Conservation (phyloP, 1,140 invertebrate species). For the Leptopilina clavipes region DNA sequence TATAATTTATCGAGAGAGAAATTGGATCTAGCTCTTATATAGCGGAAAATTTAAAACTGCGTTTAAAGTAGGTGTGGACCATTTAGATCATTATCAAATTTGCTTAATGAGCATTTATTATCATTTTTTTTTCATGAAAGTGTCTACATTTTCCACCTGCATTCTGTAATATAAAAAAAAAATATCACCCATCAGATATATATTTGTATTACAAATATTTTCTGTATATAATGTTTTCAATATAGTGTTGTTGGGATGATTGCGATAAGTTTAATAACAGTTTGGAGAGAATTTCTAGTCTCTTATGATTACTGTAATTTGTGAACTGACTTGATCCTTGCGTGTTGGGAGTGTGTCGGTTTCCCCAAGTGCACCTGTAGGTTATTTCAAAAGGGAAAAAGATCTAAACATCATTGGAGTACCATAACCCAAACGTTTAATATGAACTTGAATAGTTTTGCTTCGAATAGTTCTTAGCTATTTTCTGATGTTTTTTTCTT, state of each 20-base stretch:
- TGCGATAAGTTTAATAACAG: constrained; percentile 55
- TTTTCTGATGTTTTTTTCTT: no score
- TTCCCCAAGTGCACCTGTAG: constrained; percentile 9
- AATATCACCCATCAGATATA: not conserved
- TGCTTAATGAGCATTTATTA: constrained; percentile 13
- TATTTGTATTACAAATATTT: constrained; percentile 28
- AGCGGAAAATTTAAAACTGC: not conserved
- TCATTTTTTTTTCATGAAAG: no score
- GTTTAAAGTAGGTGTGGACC: constrained; percentile 4
- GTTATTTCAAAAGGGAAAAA: not conserved
- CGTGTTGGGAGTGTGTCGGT: constrained; percentile 1
- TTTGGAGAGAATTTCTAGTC: constrained; percentile 44
- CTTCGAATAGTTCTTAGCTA: constrained; percentile 57
- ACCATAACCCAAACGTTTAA: constrained; percentile 17
- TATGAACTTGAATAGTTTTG: constrained; percentile 50
- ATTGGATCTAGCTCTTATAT: not conserved
- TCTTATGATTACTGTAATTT: constrained; percentile 52
- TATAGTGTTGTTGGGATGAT: constrained; percentile 39
- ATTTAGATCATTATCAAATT: constrained; percentile 15
- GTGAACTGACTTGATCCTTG: constrained; percentile 41
- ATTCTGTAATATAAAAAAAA: no score
- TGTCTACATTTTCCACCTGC: not conserved
- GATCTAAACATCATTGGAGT: constrained; percentile 1
- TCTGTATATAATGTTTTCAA: constrained; percentile 11
- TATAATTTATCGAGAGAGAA: constrained; percentile 20